Base-by-base conservation (phyloP, 2,797 vertebrate genomes). In the Liparis tanakae region DNA sequence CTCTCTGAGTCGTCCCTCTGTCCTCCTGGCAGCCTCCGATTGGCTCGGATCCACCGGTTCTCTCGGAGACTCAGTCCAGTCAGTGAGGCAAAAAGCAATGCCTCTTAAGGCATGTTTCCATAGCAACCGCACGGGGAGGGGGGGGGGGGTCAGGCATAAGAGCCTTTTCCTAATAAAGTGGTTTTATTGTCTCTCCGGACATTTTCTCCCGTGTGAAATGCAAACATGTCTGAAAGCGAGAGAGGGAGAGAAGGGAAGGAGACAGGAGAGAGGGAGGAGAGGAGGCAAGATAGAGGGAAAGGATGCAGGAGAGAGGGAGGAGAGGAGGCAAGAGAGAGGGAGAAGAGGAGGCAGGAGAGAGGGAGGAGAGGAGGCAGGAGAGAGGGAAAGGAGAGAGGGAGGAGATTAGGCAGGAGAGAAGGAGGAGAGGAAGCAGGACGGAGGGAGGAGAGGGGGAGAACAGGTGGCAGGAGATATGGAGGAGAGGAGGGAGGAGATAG, bases 151-250 rank as follows among this genome's bases (percentile, higher is more conserved):
- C 86, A 89, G 79, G 71, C 48, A 53, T 76, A 78, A 79, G 73
- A 90, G 79, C 88, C 76, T 79, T 89, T 86, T 89, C 78, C 81
- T 79, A 89, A 90, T 88, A 87, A 93, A 87, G 69, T 55, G 30
- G 37, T 77, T 85, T 89, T 88, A 88, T 84, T 85, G 84, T 84
- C 53, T 81, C 55, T 57, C 36, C 37, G 37, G 63, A 50, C 74
- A 61, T 74, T 83, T 77, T 61, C 62, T 71, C 48, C 57, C 70
- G 61, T 78, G 54, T 36, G 17, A 74, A 80, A 82, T 75, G 61
- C 70, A 87, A 84, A 90, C 78, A 82, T 14, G 54, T 13, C 74
- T 73, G n/a, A 63, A 84, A 73, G 18, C 44, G 25, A 30, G 44
- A 55, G 36, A 43, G n/a, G 39, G 43, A 66, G 10, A 53, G 55